Percentiles rank a stretch among this genome's conserved stretches.
Conservation (phyloP, 2,113 vertebrate species). For the Craseonycteris thonglongyai region DNA sequence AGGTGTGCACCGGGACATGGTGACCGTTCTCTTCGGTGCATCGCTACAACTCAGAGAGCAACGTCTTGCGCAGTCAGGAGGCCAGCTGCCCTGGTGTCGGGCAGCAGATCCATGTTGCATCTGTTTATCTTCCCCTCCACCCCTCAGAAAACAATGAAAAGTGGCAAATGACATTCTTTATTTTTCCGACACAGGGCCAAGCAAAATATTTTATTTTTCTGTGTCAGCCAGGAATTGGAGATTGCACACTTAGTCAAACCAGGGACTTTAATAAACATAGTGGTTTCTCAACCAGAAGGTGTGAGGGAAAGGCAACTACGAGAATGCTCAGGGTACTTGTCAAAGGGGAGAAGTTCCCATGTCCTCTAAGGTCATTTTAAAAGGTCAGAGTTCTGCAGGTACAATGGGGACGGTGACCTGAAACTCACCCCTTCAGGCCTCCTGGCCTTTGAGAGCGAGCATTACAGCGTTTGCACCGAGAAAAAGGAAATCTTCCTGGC, state of each 20-base stretch:
- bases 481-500: not conserved
- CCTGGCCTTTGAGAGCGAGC: not conserved
- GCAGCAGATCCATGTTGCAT: not conserved
- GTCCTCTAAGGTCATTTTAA: not conserved
- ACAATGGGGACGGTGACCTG: not conserved
- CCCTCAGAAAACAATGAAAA: not conserved
- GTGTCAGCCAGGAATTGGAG: not conserved
- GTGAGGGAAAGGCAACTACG: not conserved
- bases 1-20: not conserved
- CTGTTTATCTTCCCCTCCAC: not conserved
- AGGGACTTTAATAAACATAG: not conserved
- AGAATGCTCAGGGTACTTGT: not conserved
- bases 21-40: not conserved
- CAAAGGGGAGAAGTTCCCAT: not conserved
- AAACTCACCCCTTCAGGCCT: not conserved
- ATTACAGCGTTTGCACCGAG: not conserved
- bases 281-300: not conserved
- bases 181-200: not conserved
- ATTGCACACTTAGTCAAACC: not conserved
- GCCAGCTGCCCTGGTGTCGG: not conserved
- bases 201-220: not conserved
- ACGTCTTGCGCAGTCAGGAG: not conserved
- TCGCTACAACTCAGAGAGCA: not conserved
- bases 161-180: not conserved
- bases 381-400: not conserved